Conservation (phyloP, 37 sponge, comb jelly and placozoan species). For the Ephydatia muelleri region DNA sequence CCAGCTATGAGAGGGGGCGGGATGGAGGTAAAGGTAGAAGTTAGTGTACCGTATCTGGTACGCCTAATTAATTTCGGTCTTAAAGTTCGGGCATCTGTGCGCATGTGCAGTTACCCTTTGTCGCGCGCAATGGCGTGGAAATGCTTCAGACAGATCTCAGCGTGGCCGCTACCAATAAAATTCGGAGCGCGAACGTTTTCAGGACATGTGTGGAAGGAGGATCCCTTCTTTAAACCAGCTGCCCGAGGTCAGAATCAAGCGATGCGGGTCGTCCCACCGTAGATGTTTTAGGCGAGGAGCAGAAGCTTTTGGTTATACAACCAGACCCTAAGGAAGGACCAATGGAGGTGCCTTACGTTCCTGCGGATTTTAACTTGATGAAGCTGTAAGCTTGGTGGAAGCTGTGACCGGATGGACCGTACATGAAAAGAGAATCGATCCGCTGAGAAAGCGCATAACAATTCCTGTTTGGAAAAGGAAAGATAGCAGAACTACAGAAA, state of each 20-base stretch:
- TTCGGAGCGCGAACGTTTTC: background rate
- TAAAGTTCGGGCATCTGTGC: background rate
- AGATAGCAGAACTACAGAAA: slow-evolving; percentile 24
- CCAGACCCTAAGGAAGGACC: slow-evolving; percentile 45
- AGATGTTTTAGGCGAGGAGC: slow-evolving; percentile 4
- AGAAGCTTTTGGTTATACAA: slow-evolving; percentile 49
- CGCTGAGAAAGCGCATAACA: slow-evolving; percentile 16
- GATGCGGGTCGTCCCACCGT: background rate
- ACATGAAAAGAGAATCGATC: slow-evolving; percentile 12
- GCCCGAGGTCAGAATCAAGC: background rate
- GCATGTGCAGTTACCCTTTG: background rate
- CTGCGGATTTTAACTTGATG: slow-evolving; percentile 43
- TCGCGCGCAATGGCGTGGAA: background rate
- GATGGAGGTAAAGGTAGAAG: too few relatives aligned
- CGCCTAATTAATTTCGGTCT: too few relatives aligned
- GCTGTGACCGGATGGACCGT: slow-evolving; percentile 50
- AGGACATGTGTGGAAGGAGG: background rate
- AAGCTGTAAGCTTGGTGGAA: slow-evolving; percentile 48
- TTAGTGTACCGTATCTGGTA: too few relatives aligned
- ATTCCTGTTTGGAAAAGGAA: slow-evolving; percentile 54
- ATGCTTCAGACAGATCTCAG: background rate
- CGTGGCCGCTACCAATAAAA: background rate
- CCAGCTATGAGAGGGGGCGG: too few relatives aligned
- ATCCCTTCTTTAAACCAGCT: background rate
- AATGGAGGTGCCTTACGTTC: slow-evolving; percentile 31